A percentile compares a stretch with the other conserved stretches of the same genome.
Conservation (phyloP, 2,797 vertebrate species). For the Muraenolepis orangiensis region DNA sequence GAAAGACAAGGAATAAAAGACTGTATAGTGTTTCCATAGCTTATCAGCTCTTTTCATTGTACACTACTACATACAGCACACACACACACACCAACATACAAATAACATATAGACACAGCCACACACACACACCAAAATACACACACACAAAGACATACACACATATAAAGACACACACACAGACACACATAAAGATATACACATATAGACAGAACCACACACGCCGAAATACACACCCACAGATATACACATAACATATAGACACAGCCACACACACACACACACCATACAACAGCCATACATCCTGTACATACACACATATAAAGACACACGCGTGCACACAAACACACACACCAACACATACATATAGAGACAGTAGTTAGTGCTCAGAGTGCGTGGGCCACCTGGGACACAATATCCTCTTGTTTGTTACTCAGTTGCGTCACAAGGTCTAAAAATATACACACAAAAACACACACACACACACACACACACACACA, state of each 20-base stretch:
- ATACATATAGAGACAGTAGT: not conserved
- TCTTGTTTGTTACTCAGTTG: conserved; percentile 75
- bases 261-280: not conserved
- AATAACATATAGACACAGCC: too few relatives aligned
- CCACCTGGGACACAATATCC: conserved; percentile 70
- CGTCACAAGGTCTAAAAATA: conserved; percentile 76
- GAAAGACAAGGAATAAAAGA: too few relatives aligned
- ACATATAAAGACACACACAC: not conserved
- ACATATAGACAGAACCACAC: too few relatives aligned
- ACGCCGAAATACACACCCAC: too few relatives aligned
- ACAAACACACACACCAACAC: conserved; percentile 1
- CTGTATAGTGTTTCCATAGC: not conserved
- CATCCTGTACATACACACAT: not conserved
- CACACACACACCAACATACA: too few relatives aligned
- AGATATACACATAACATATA: too few relatives aligned
- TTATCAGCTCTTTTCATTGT: not conserved
- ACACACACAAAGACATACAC: too few relatives aligned
- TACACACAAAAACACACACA: not conserved
- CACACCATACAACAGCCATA: not conserved
- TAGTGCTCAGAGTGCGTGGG: conserved; percentile 50
- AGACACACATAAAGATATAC: not conserved
- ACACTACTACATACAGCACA: not conserved
- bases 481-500: not conserved
- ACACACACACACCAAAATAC: too few relatives aligned
- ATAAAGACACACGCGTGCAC: conserved; percentile 8